A percentile compares a stretch with the other conserved stretches of the same genome.
Conservation (phyloP, 1,140 invertebrate genomes). For the Galleria mellonella region DNA sequence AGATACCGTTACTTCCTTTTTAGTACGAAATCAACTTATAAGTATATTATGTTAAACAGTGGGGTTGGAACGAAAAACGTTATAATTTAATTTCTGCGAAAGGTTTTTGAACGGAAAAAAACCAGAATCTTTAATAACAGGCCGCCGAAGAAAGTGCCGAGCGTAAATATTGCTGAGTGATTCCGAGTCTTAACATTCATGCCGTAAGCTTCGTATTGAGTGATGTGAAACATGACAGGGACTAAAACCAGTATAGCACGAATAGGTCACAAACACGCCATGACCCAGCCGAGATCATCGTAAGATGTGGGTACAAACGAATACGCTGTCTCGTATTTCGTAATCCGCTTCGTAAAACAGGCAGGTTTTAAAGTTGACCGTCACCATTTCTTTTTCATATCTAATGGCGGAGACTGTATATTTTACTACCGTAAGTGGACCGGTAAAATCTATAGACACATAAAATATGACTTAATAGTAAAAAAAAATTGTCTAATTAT, state of each 20-base stretch:
- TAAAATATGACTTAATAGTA: too few relatives aligned
- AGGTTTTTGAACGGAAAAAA: constrained; percentile 16
- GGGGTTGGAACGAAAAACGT: not conserved
- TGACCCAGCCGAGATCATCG: constrained; percentile 37
- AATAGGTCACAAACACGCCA: constrained; percentile 50
- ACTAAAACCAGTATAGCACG: constrained; percentile 55
- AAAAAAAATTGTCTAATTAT: too few relatives aligned
- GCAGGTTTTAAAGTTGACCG: constrained; percentile 1
- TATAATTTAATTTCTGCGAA: constrained; percentile 12
- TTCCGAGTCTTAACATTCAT: constrained; percentile 11
- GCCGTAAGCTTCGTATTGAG: constrained; percentile 21
- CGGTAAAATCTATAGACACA: too few relatives aligned
- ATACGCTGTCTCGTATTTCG: too few relatives aligned
- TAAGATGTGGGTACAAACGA: constrained; percentile 2
- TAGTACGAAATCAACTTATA: too few relatives aligned
- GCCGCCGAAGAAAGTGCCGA: constrained; percentile 20
- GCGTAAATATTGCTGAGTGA: constrained; percentile 2
- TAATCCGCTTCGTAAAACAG: too few relatives aligned
- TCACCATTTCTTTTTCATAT: constrained; percentile 17
- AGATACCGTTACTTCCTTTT: too few relatives aligned
- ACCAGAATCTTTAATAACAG: constrained; percentile 10
- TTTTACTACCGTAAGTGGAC: too few relatives aligned
- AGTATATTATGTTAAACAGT: too few relatives aligned
- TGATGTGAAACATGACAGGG: constrained; percentile 4
- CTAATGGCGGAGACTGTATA: too few relatives aligned